Evolutionary conservation across 2,113 vertebrate species (phyloP).

Genomic region (Periophthalmus modestus): DNA sequence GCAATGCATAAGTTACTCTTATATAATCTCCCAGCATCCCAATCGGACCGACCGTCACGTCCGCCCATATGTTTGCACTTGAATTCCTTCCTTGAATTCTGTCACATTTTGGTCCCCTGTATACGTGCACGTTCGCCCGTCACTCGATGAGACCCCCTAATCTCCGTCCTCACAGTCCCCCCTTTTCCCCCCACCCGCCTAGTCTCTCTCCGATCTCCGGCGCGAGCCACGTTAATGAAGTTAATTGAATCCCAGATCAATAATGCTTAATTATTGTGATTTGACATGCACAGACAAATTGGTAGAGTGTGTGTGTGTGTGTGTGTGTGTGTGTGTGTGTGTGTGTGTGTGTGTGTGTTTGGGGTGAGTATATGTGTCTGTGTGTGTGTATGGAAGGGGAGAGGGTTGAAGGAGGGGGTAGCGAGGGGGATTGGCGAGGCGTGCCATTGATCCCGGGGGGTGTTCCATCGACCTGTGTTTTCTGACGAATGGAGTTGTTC

Average conservation of each 20-base stretch:
- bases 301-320: slow-evolving; percentile 77
- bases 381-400: slow-evolving; percentile 55
- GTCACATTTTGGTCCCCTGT: background rate
- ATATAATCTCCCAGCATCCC: too few relatives aligned
- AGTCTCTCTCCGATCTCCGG: slow-evolving; percentile 63
- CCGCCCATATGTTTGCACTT: slow-evolving; percentile 58
- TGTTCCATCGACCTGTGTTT: slow-evolving; percentile 84
- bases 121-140: slow-evolving; percentile 20
- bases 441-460: slow-evolving; percentile 86
- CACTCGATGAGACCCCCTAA: slow-evolving; percentile 56
- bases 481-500: slow-evolving; percentile 79
- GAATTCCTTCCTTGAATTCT: slow-evolving; percentile 28
- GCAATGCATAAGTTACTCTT: too few relatives aligned
- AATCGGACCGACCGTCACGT: slow-evolving; percentile 12
- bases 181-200: slow-evolving; percentile 28
- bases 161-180: slow-evolving; percentile 30
- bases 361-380: slow-evolving; percentile 72
- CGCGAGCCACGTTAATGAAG: slow-evolving; percentile 94
- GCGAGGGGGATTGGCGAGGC: slow-evolving; percentile 70
- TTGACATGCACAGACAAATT: slow-evolving; percentile 96
- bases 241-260: slow-evolving; percentile 99
- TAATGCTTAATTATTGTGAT: slow-evolving; percentile 99
- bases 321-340: slow-evolving; percentile 74
- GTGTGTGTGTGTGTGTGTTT: slow-evolving; percentile 76
- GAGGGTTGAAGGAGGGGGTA: slow-evolving; percentile 51